Percentiles rank a stretch among this genome's conserved stretches.
Evolutionary conservation across 2,113 vertebrate species (phyloP).

Genomic region (Paralichthys olivaceus): DNA sequence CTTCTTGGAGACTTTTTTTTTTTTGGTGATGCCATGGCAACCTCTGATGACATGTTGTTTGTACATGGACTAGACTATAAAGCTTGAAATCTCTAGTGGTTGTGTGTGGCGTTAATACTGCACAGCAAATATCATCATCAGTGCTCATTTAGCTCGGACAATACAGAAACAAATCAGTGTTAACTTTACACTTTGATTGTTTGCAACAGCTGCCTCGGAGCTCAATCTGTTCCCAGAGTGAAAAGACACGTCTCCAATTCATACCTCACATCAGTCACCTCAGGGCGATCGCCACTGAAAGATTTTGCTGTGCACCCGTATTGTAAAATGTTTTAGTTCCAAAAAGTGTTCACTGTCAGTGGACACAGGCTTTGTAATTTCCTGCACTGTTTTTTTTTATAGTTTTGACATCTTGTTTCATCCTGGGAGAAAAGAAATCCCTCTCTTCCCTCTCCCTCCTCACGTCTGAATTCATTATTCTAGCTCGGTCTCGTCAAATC

Average conservation of each 20-base stretch:
- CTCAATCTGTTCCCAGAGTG: neutral
- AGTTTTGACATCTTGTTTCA: slow-evolving; percentile 34
- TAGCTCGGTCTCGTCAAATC: slow-evolving; percentile 35
- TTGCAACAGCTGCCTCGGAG: slow-evolving; percentile 2
- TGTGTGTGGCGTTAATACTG: slow-evolving; percentile 4
- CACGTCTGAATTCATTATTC: slow-evolving; percentile 37
- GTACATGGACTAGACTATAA: slow-evolving; percentile 26
- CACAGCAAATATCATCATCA: slow-evolving; percentile 2
- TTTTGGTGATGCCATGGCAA: neutral
- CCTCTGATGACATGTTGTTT: slow-evolving; percentile 11
- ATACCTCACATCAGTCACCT: slow-evolving; percentile 11
- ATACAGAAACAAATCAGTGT: slow-evolving; percentile 6
- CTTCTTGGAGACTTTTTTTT: neutral
- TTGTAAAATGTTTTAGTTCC: neutral
- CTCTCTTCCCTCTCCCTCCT: neutral
- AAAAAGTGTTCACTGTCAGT: slow-evolving; percentile 18
- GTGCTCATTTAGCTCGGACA: neutral
- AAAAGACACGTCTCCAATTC: neutral
- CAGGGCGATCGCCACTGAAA: slow-evolving; percentile 3
- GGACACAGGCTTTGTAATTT: slow-evolving; percentile 34
- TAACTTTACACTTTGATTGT: slow-evolving; percentile 18
- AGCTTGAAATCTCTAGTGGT: slow-evolving; percentile 13
- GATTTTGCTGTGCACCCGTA: neutral
- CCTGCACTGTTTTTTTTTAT: slow-evolving; percentile 31
- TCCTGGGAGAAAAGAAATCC: slow-evolving; percentile 7